A percentile compares a stretch with the other conserved stretches of the same genome.
These are phyloP conservation scores for Mobula hypostoma DNA, from an alignment of 2,113 vertebrate genomes.

Conservation along the genomic window DNA sequence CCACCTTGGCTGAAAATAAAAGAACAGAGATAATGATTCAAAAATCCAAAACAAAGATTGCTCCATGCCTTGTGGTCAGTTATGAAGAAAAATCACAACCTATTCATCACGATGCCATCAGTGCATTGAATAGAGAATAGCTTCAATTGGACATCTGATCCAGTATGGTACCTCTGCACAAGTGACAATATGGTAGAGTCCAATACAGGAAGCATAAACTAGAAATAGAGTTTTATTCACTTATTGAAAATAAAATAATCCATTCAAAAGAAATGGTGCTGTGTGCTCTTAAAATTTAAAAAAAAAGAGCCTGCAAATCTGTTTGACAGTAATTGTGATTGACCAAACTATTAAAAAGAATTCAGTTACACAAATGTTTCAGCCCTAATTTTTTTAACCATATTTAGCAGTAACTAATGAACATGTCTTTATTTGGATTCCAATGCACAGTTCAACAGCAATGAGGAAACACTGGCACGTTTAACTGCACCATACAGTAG, in stretches of 20 bases:
- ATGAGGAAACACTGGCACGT: too few species aligned
- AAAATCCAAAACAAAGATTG: neutral
- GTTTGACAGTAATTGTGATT: neutral
- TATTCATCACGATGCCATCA: neutral
- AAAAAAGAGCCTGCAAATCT: neutral
- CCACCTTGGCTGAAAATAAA: neutral
- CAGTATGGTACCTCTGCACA: neutral
- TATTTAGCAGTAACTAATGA: too few species aligned
- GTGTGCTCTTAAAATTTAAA: neutral
- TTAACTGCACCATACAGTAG: too few species aligned
- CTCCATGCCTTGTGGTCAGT: neutral
- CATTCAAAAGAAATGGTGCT: neutral
- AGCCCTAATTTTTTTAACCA: too few species aligned
- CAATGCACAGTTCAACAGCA: neutral
- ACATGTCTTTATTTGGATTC: neutral
- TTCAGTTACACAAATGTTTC: too few species aligned
- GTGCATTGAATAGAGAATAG: neutral
- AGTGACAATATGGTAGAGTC: neutral
- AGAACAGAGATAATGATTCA: neutral
- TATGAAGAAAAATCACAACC: neutral
- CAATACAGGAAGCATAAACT: neutral
- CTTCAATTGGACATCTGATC: neutral
- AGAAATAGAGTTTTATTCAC: neutral
- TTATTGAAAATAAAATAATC: neutral
- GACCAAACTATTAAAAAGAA: neutral